Percentiles rank a stretch among this genome's conserved stretches.
Evolutionary conservation across 1,140 invertebrate species (phyloP).

Genomic region (Phenacoccus solenopsis): DNA sequence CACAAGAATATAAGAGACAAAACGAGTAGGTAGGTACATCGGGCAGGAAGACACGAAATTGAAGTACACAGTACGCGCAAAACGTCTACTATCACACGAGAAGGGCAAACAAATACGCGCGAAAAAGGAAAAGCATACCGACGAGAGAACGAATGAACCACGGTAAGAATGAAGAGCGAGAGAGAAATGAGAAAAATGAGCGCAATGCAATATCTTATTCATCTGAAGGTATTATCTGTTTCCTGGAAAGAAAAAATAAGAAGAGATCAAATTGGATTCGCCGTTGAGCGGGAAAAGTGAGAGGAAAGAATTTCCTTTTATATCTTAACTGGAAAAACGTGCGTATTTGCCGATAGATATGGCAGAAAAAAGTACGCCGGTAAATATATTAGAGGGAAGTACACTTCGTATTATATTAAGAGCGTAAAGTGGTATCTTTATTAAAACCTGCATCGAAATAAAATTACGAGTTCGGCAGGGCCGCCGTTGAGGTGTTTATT

Average conservation of each 20-base stretch:
- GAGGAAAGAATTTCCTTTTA: neutral
- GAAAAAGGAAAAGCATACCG: too few species aligned
- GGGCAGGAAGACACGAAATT: neutral
- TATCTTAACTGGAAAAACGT: neutral
- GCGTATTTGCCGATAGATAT: neutral
- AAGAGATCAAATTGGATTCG: constrained; percentile 1
- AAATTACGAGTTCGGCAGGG: neutral
- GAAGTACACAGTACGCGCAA: neutral
- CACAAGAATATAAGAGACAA: too few species aligned
- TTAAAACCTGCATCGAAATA: neutral
- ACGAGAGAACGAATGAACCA: neutral
- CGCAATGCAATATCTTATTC: constrained; percentile 1
- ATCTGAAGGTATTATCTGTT: neutral
- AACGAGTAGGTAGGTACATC: too few species aligned
- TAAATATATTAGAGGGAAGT: constrained; percentile 3
- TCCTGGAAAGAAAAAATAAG: neutral
- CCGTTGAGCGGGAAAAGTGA: neutral
- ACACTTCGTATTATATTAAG: neutral
- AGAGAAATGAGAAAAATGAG: neutral
- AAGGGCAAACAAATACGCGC: too few species aligned
- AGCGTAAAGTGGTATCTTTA: neutral
- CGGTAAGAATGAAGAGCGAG: neutral
- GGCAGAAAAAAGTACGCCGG: neutral
- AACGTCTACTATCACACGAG: neutral
- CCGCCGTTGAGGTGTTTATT: neutral